These are phyloP conservation scores for Papilio machaon DNA, from an alignment of 1,140 invertebrate species.

Conservation along the genomic window DNA sequence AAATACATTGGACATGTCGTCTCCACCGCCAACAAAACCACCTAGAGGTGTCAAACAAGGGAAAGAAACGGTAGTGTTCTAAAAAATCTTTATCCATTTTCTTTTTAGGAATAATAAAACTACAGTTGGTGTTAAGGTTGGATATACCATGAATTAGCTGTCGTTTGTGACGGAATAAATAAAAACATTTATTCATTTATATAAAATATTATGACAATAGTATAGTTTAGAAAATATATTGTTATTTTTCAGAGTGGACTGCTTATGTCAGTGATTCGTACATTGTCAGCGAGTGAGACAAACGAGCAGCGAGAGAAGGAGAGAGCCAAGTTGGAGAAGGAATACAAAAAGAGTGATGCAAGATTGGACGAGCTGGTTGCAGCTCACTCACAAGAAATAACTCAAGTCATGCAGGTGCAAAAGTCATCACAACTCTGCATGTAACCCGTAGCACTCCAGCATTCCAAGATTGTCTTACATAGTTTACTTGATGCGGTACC, in stretches of 20 bases:
- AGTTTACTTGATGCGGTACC: too few species aligned
- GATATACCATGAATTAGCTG: too few species aligned
- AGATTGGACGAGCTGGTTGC: conserved; percentile 94
- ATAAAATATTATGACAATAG: too few species aligned
- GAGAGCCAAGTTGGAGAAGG: conserved; percentile 95
- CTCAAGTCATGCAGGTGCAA: conserved; percentile 90
- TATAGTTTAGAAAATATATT: not conserved
- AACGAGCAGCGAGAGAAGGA: conserved; percentile 97
- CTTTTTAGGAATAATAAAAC: not conserved
- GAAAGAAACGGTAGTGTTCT: conserved; percentile 88
- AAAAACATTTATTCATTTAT: not conserved
- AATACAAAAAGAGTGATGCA: conserved; percentile 95
- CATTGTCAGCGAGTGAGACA: conserved; percentile 95
- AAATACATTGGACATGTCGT: conserved; percentile 60
- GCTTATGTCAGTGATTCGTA: conserved; percentile 96
- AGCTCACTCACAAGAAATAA: conserved; percentile 93
- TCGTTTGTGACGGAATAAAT: not conserved
- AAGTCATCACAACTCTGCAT: too few species aligned
- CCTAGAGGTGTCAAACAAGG: conserved; percentile 90
- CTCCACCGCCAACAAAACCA: conserved; percentile 88
- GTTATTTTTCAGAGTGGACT: conserved; percentile 88
- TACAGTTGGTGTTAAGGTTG: not conserved
- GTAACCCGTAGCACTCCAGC: too few species aligned
- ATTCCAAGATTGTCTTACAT: too few species aligned
- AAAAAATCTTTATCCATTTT: not conserved